These are phyloP conservation scores for Peromyscus melanophrys DNA, from an alignment of 2,797 vertebrate species.

Conservation along the genomic window DNA sequence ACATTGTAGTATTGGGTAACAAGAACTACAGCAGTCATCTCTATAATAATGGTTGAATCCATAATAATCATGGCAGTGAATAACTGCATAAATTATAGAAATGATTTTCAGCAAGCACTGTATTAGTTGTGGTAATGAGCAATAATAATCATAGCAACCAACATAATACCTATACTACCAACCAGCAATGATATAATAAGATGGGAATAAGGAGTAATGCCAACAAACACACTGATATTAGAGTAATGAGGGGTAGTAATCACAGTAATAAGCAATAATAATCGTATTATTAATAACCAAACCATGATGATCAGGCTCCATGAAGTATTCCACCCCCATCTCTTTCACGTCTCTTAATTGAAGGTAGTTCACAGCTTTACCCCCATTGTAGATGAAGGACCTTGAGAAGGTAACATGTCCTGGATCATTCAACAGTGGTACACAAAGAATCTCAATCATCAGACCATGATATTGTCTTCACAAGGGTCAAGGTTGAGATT, in stretches of 20 bases:
- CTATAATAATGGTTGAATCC: background rate
- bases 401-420: background rate
- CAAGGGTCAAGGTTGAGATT: background rate
- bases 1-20: background rate
- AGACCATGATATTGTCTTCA: rapidly evolving
- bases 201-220: background rate
- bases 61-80: background rate
- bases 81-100: no score
- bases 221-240: background rate
- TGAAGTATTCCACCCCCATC: background rate
- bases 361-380: background rate
- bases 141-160: background rate
- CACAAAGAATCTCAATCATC: background rate
- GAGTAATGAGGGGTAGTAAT: no score
- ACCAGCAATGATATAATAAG: background rate
- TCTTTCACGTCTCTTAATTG: background rate
- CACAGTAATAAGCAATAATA: background rate
- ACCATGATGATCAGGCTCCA: background rate
- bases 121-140: background rate
- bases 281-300: rapidly evolving
- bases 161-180: rapidly evolving
- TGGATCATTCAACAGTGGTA: rapidly evolving
- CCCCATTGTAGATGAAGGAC: background rate
- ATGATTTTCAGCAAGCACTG: background rate
- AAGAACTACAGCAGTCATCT: no score